Evolutionary conservation across 2,797 vertebrate genomes (phyloP).

Genomic region (Spondyliosoma cantharus): DNA sequence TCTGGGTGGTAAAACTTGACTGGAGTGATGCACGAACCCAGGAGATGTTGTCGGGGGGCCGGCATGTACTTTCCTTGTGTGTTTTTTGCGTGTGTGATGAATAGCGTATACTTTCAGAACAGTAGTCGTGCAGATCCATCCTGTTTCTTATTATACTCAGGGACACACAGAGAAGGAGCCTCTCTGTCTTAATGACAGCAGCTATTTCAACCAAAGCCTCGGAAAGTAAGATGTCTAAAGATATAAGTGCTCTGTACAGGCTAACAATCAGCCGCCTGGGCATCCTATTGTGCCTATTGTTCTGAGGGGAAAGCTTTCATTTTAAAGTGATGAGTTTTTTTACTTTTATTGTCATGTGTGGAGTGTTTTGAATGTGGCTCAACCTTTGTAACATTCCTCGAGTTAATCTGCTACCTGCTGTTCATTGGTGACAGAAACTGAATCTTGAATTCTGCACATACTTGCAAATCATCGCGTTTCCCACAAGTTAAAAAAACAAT

Average conservation of each 20-base stretch:
- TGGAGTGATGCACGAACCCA: slow-evolving; percentile 34
- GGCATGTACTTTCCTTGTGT: not conserved
- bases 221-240: slow-evolving; percentile 34
- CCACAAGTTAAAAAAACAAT: no score
- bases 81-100: slow-evolving; percentile 25
- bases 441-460: no score
- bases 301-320: not conserved
- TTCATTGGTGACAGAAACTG: no score
- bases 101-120: slow-evolving; percentile 29
- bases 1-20: slow-evolving; percentile 62
- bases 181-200: slow-evolving; percentile 61
- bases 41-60: slow-evolving; percentile 26
- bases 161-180: slow-evolving; percentile 40
- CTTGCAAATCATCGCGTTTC: no score
- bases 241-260: slow-evolving; percentile 20
- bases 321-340: not conserved
- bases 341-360: not conserved
- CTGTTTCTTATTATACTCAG: slow-evolving; percentile 65
- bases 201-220: slow-evolving; percentile 45
- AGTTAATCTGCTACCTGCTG: not conserved
- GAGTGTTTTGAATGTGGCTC: not conserved
- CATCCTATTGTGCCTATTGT: not conserved
- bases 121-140: slow-evolving; percentile 46
- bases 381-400: not conserved
- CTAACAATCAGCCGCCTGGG: slow-evolving; percentile 12